These are phyloP conservation scores for Drosophila paranaensis DNA, from an alignment of 2,888 invertebrate genomes.

Conservation along the genomic window DNA sequence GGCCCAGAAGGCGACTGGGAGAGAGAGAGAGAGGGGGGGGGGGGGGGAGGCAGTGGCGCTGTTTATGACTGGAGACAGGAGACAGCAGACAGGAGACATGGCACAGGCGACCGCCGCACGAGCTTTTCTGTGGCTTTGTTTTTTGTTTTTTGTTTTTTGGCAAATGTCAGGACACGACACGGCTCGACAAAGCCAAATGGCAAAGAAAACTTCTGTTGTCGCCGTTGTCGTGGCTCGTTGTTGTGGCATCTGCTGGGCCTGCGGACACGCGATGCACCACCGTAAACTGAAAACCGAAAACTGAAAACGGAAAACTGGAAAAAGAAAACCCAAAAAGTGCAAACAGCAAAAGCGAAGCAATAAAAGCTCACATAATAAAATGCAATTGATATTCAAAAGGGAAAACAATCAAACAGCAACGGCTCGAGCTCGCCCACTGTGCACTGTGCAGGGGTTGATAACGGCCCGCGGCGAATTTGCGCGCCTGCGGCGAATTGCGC, in stretches of 20 bases:
- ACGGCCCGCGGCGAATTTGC: conserved; percentile 46
- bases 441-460: conserved; percentile 29
- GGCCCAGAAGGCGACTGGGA: conserved; percentile 50
- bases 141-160: conserved; percentile 49
- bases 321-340: background rate
- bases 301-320: background rate
- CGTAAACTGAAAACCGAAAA: conserved; percentile 11
- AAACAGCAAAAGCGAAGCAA: conserved; percentile 27
- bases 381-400: conserved; percentile 81
- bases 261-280: conserved; percentile 59
- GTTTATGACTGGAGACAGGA: conserved; percentile 75
- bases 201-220: conserved; percentile 50
- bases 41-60: conserved; percentile 27
- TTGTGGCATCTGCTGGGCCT: conserved; percentile 54
- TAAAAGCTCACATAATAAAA: conserved; percentile 63
- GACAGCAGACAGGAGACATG: conserved; percentile 41
- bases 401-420: conserved; percentile 58
- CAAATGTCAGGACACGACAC: conserved; percentile 71
- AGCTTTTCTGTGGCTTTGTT: conserved; percentile 48
- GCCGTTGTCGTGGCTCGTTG: conserved; percentile 19
- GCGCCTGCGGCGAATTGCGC: conserved; percentile 48
- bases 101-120: conserved; percentile 53
- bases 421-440: background rate
- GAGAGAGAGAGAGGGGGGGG: too few relatives aligned
- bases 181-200: conserved; percentile 60